phyloP scores from a whole-genome alignment of 2,113 vertebrate genomes.

The Ceratotherium simum region DNA sequence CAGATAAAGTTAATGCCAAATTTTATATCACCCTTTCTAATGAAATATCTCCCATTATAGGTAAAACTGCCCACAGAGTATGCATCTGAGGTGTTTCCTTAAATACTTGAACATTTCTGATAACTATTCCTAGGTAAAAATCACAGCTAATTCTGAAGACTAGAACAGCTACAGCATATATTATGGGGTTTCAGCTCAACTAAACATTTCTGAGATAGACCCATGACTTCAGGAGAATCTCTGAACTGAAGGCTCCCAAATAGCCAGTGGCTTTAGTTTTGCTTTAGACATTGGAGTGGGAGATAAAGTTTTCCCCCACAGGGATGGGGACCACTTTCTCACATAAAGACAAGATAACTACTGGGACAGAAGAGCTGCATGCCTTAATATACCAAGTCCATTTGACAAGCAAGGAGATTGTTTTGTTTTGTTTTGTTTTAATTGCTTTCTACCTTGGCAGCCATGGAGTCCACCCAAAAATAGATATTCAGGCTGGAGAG shows the following conservation, averaged over 20 bases:
- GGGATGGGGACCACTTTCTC: not conserved
- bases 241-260: not conserved
- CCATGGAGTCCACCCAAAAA: not conserved
- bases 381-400: not conserved
- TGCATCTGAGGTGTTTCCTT: not conserved
- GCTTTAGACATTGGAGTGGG: not conserved
- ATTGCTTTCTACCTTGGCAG: not conserved
- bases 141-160: not conserved
- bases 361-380: not conserved
- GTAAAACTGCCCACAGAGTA: not conserved
- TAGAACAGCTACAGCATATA: not conserved
- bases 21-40: not conserved
- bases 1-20: not conserved
- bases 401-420: not conserved
- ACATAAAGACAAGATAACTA: not conserved
- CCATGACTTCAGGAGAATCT: not conserved
- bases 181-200: not conserved
- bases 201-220: not conserved
- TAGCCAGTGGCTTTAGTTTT: not conserved
- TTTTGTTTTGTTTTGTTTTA: not conserved
- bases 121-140: not conserved
- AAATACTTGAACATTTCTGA: not conserved
- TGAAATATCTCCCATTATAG: not conserved
- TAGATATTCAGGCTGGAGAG: not conserved
- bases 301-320: accelerated